Conservation (phyloP, 1,140 invertebrate genomes). For the Hypothenemus hampei region DNA sequence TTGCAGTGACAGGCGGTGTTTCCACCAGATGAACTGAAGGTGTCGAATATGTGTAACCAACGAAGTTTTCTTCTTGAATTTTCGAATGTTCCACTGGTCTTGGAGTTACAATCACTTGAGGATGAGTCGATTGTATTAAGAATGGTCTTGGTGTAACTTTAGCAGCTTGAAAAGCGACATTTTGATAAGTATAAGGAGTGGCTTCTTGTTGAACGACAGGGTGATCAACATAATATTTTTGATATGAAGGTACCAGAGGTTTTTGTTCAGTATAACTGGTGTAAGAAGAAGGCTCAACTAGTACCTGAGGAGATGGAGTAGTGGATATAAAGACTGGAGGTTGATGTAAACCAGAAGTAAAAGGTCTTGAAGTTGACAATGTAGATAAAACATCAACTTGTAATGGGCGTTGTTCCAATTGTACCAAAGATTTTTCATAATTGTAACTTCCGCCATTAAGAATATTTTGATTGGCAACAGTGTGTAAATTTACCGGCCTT, state of each 20-base stretch:
- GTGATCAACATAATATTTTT: too few relatives aligned
- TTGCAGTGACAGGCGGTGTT: conserved; percentile 5
- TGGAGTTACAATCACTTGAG: background rate
- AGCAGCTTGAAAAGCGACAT: conserved; percentile 15
- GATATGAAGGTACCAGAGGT: too few relatives aligned
- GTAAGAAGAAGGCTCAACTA: too few relatives aligned
- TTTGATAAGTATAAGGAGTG: conserved; percentile 18
- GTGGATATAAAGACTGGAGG: too few relatives aligned
- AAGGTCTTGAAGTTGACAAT: too few relatives aligned
- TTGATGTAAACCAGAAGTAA: too few relatives aligned
- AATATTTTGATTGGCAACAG: too few relatives aligned
- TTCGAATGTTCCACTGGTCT: background rate
- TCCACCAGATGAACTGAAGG: conserved; percentile 5
- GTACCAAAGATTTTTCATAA: conserved; percentile 33
- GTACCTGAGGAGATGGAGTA: too few relatives aligned
- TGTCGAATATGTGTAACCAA: conserved; percentile 39
- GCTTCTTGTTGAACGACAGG: conserved; percentile 5
- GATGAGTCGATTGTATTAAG: background rate
- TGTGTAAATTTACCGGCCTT: too few relatives aligned
- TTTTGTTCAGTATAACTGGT: too few relatives aligned
- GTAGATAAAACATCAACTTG: too few relatives aligned
- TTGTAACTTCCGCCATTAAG: too few relatives aligned
- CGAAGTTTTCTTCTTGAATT: conserved; percentile 22
- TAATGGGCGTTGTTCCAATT: conserved; percentile 33
- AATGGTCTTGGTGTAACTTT: background rate